Base-by-base conservation (phyloP, 2,888 invertebrate species). In the Agyllia agylla region DNA sequence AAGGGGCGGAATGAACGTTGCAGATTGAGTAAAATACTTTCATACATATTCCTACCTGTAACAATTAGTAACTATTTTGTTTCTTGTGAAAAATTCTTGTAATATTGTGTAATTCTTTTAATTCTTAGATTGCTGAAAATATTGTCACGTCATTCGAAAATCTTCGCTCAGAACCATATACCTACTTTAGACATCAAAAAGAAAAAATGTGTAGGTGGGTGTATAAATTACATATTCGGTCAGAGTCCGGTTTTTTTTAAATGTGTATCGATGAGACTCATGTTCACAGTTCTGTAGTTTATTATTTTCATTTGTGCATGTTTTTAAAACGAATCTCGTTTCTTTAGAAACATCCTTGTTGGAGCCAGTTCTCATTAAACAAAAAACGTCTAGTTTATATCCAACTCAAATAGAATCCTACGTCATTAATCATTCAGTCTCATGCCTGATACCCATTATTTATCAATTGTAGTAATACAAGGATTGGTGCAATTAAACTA, bases 401-500 rank as follows among this genome's bases (percentile, higher is more conserved):
- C 8, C 2, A 3, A 2, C 49, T n/a, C 3, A 11, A 24, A 64
- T 24, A 64, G 13, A 24, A 64, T 24, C 24, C 11, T 24, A 20
- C 9, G 24, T 64, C 64, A 64, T 64, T 9, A 24, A 64, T 64
- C 9, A 64, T 64, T 13, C 27, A 17, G 17, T 13, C 35, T 35
- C 13, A 13, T 35, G 13, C 11, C 35, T 42, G 17, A 17, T 4
- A 49, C 49, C n/a, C 6, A n/a, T n/a, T 27, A 3, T 27, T 11
- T 11, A 20, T 70, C 27, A 27, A 4, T 27, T 35, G 5, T 27
- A 27, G 5, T 27, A 27, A 30, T 30, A 64, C 73, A 75, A n/a
- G n/a, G 75, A n/a, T 75, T 31, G 75, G 27, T 42, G 15, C 9
- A 87, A 83, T 87, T 33, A 87, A 87, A 87, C 35, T n/a, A 78